Evolutionary conservation across 2,113 vertebrate species (phyloP).

Genomic region (Rutilus rutilus): DNA sequence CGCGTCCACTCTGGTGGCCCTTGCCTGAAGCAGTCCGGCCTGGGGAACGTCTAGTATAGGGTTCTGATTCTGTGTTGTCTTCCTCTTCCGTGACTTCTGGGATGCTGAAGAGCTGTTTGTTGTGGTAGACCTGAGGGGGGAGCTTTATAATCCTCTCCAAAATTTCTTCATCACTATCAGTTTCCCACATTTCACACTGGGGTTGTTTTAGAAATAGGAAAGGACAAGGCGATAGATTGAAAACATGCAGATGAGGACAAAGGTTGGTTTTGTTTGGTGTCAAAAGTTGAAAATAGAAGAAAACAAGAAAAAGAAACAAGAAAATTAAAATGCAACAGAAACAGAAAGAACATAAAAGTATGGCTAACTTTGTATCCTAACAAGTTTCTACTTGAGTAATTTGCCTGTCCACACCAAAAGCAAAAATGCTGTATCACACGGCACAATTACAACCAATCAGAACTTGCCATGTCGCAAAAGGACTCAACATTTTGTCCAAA

Average conservation of each 20-base stretch:
- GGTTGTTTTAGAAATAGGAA: background rate
- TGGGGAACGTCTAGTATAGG: background rate
- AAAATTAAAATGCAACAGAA: conserved; percentile 45
- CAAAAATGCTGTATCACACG: background rate
- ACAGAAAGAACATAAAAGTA: conserved; percentile 32
- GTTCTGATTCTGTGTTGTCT: conserved; percentile 75
- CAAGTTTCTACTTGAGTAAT: background rate
- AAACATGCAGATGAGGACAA: conserved; percentile 50
- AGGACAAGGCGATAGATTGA: conserved; percentile 48
- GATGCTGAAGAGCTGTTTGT: conserved; percentile 90
- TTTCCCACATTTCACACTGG: conserved; percentile 80
- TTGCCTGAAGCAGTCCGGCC: conserved; percentile 29
- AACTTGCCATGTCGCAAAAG: background rate
- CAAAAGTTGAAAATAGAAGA: conserved; percentile 57
- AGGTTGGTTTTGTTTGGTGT: conserved; percentile 60
- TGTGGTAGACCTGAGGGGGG: conserved; percentile 79
- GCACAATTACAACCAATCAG: background rate
- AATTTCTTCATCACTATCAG: conserved; percentile 94
- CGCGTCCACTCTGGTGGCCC: conserved; percentile 33
- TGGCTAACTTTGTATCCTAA: background rate
- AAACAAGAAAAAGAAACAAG: conserved; percentile 53
- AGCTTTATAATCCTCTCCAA: conserved; percentile 89
- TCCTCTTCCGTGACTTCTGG: conserved; percentile 89
- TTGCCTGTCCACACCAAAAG: background rate
- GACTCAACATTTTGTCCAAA: conserved; percentile 4